Base-by-base conservation (phyloP, 2,113 vertebrate genomes). In the Phrynosoma blainvillii region DNA sequence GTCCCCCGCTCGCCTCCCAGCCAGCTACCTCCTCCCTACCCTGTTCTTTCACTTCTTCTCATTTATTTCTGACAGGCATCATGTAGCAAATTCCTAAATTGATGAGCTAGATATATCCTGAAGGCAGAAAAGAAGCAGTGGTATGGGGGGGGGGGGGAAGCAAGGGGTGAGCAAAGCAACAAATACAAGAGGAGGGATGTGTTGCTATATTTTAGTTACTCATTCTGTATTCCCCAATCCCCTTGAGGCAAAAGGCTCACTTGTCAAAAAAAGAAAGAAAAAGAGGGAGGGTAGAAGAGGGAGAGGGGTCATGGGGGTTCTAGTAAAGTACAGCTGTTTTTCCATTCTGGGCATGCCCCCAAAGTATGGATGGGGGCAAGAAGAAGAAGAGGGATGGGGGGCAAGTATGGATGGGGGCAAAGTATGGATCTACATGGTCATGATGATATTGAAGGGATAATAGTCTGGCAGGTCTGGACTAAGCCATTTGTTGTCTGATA, bases 11-110 rank as follows among this genome's bases (percentile, higher is more conserved):
- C 0, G 5, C 42, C 83, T 89, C 10, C 66, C 75, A 83, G 56
- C 83, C 30, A 25, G 13, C 56, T 78, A 68, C 86, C 30, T 68
- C 36, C 40, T 14, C 59, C 21, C 79, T 16, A 10, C 21, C 79
- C 73, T 30, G 4, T 36, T 84, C 76, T 27, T 42, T 81, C 30
- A 14, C 16, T 85, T 78, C 81, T 85, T 87, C 81, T 89, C 85
- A 84, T 92, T 89, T 92, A 47, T 90, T 94, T 93, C 70, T 90
- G 91, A 90, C 83, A 88, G 87, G 77, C 56, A 47, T 86, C 87
- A 36, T 27, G 52, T 32, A 88, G 82, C 77, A 90, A 52, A 89
- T 89, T 75, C 66, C 82, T 90, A 78, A 86, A 84, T 82, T 73
- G 88, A 82, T 8, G 20, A 87, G 79, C 75, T 90, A 27, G 36